Evolutionary conservation across 1,140 invertebrate genomes (phyloP).

Genomic region (Trachymyrmex cornetzi): DNA sequence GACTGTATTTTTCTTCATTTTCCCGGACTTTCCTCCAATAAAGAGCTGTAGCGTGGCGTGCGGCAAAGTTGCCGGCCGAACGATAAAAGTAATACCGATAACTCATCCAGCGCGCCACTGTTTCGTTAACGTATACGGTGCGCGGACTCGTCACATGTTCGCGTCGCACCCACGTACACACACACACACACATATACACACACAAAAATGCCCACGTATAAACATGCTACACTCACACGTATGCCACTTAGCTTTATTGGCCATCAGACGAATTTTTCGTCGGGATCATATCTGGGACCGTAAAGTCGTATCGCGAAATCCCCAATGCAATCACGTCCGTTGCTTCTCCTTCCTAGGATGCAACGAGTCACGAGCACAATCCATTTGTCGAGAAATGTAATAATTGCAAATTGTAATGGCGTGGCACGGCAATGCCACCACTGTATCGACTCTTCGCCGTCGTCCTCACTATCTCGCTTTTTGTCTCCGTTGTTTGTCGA

Average conservation of each 20-base stretch:
- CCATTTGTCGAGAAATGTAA: slow-evolving; percentile 84
- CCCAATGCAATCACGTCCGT: slow-evolving; percentile 70
- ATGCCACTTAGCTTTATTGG: slow-evolving; percentile 47
- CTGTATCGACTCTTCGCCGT: slow-evolving; percentile 72
- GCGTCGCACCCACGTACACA: not conserved
- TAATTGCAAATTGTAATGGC: slow-evolving; percentile 86
- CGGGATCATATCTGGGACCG: slow-evolving; percentile 55
- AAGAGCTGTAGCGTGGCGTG: slow-evolving; percentile 12
- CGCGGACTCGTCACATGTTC: slow-evolving; percentile 3
- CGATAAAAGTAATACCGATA: slow-evolving; percentile 62
- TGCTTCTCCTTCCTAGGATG: slow-evolving; percentile 58
- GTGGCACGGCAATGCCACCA: slow-evolving; percentile 77
- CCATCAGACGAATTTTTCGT: slow-evolving; percentile 48
- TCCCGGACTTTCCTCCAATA: slow-evolving; percentile 26
- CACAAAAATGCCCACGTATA: not conserved
- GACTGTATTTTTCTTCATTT: slow-evolving; percentile 43
- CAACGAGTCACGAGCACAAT: slow-evolving; percentile 72
- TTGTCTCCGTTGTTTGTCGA: slow-evolving; percentile 44
- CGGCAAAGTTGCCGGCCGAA: slow-evolving; percentile 41
- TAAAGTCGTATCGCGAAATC: slow-evolving; percentile 67
- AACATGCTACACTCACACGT: slow-evolving; percentile 22
- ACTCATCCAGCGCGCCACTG: slow-evolving; percentile 40
- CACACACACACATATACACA: not conserved
- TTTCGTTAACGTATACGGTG: slow-evolving; percentile 55
- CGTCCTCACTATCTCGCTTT: slow-evolving; percentile 45